Evolutionary conservation across 1,140 invertebrate species (phyloP).

Genomic region (Cryptotermes secundus): DNA sequence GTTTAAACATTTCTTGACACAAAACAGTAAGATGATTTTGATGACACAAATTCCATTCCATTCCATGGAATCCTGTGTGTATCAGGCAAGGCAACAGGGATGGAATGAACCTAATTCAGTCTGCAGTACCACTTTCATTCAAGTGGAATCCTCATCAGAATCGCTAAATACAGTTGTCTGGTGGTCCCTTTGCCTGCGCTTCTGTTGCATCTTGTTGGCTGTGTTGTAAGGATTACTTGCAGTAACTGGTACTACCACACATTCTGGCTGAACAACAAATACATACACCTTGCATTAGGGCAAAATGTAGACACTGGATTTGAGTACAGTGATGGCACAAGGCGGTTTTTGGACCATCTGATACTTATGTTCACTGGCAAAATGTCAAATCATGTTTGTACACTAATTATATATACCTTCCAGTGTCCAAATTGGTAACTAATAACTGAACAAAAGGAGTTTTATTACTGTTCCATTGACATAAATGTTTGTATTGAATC

Average conservation of each 20-base stretch:
- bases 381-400: not conserved
- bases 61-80: too few species aligned
- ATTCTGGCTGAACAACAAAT: not conserved
- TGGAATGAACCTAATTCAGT: too few species aligned
- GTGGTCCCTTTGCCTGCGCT: not conserved
- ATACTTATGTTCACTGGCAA: not conserved
- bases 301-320: not conserved
- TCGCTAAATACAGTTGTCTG: not conserved
- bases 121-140: not conserved
- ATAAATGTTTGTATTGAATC: too few species aligned
- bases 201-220: not conserved
- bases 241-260: conserved; percentile 1
- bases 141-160: not conserved
- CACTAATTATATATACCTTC: too few species aligned
- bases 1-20: too few species aligned
- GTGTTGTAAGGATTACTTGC: not conserved
- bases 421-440: not conserved
- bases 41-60: too few species aligned
- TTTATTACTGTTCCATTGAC: too few species aligned
- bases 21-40: too few species aligned
- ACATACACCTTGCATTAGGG: not conserved
- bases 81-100: too few species aligned
- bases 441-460: not conserved
- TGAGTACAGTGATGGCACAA: not conserved
- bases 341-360: not conserved